phyloP scores from a whole-genome alignment of 2,797 vertebrate species.

The Gymnopithys bicolor region DNA sequence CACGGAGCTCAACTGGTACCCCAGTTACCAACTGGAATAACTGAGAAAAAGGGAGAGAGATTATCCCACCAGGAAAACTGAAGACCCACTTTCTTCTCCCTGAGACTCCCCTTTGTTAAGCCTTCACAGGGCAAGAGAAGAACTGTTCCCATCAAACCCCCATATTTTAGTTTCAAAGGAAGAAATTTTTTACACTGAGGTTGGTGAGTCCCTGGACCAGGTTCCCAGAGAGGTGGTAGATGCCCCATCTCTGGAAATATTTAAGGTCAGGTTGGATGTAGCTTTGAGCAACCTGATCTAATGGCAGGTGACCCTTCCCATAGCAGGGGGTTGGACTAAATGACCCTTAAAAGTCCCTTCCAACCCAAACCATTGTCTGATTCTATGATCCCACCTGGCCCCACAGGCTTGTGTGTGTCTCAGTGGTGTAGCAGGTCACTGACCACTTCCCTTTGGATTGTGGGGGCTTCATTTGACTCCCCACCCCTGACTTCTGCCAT shows the following conservation, averaged over 20 bases:
- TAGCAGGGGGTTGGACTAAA: fast-evolving
- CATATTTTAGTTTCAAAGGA: background rate
- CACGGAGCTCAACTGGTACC: background rate
- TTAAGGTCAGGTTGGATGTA: fast-evolving
- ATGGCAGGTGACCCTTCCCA: background rate
- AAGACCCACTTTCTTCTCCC: background rate
- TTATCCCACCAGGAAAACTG: background rate
- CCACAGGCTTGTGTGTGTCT: background rate
- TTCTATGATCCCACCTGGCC: background rate
- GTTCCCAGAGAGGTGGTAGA: background rate
- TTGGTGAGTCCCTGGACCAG: background rate
- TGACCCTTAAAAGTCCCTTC: background rate
- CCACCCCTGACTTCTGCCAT: background rate
- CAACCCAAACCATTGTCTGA: background rate
- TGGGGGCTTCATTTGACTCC: background rate
- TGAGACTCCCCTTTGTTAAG: background rate
- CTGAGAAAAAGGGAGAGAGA: fast-evolving
- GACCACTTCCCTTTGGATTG: background rate
- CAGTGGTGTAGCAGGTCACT: background rate
- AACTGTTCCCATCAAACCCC: background rate
- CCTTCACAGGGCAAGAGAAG: background rate
- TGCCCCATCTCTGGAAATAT: background rate
- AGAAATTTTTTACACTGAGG: background rate
- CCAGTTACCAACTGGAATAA: background rate
- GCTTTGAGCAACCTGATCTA: background rate